Evolutionary conservation across 2,797 vertebrate species (phyloP), one percentile per base, ranked within the genome.

Genomic region (Pangasius djambal): DNA sequence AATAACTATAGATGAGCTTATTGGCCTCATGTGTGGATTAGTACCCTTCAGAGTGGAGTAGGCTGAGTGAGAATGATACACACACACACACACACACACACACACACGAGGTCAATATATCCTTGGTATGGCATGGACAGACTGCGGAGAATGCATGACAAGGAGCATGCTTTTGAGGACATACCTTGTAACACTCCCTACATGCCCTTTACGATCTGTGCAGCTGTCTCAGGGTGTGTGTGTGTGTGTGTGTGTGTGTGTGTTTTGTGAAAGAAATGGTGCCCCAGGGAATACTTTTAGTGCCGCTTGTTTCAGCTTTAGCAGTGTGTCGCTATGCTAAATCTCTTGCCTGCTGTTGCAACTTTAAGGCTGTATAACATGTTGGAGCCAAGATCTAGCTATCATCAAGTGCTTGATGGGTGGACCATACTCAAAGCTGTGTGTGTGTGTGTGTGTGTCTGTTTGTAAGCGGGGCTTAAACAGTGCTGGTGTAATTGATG

Each of bases 1-100:
- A 95, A 95, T 96, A 92, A 72, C 92, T 91, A 89, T 95, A 92
- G 93, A 94, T 93, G 92, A 94, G 92, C 93, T 93, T 91, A 93
- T 92, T 92, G 94, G 94, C 92, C 93, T 88, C 93, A 90, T 92
- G 91, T 94, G 93, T 92, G 94, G 93, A 95, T 95, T 93, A 95
- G 93, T 94, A 94, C 94, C 28, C 87, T 95, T 94, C 93, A 92
- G 94, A 93, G 93, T 63, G 37, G 75, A 90, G 89, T 55, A 83
- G 83, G 48, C 40, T 75, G 74, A 57, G 31, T 78, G 70, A 84
- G 61, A 89, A 77, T 67, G 34, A 81, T 9, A 59, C 31, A 61
- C 20, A 40, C 7, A 82, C 18, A 82, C n/a, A 59, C 52, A 81
- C 8, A 67, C 52, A 67, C 44, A 87, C 82, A 67, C 65, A 86